Conservation (phyloP, 2,797 vertebrate species). For the Coregonus suidteri region DNA sequence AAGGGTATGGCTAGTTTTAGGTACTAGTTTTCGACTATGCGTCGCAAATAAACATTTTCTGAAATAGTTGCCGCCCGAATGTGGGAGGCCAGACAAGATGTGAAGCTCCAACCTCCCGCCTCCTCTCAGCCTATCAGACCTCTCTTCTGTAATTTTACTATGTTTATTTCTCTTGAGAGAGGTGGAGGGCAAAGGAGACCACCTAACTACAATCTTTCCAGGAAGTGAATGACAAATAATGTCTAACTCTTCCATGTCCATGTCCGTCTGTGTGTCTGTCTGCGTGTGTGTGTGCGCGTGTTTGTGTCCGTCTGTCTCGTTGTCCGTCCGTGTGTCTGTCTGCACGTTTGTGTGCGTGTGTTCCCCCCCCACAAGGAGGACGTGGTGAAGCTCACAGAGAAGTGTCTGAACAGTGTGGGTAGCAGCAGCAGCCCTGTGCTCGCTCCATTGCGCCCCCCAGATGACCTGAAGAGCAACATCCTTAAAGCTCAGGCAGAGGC, state of each 20-base stretch:
- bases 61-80: not conserved
- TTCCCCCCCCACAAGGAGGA: conserved; percentile 77
- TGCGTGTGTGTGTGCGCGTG: conserved; percentile 2
- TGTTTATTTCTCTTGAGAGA: not conserved
- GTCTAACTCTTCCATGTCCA: not conserved
- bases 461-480: conserved; percentile 94
- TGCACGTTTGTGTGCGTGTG: conserved; percentile 7
- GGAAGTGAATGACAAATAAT: not conserved
- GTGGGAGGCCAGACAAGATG: not conserved
- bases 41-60: not conserved
- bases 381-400: conserved; percentile 88
- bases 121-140: not conserved
- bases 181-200: not conserved
- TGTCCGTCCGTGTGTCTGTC: not conserved
- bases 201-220: not conserved
- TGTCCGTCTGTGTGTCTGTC: not conserved
- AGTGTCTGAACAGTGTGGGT: conserved; percentile 86
- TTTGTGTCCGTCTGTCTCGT: not conserved
- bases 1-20: not conserved
- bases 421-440: conserved; percentile 77
- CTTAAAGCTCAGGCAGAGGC: conserved; percentile 91
- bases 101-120: not conserved
- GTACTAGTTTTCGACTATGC: not conserved
- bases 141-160: not conserved
- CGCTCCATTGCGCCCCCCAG: conserved; percentile 72